Base-by-base conservation (phyloP, 2,797 vertebrate genomes). In the Eupleurogrammus muticus region DNA sequence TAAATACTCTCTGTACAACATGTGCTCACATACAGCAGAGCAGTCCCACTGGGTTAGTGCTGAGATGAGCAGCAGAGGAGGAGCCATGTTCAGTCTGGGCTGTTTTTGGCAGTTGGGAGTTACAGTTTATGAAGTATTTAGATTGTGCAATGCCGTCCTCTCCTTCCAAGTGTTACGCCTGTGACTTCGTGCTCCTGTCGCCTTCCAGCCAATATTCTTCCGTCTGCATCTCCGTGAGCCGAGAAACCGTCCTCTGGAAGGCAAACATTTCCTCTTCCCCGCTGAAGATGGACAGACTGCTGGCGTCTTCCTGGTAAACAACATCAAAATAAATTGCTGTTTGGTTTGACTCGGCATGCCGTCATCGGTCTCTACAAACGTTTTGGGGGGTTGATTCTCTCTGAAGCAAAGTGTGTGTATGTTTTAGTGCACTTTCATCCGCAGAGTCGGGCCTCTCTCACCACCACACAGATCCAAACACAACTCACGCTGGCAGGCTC, bases 191-290 rank as follows among this genome's bases (percentile, higher is more conserved):
- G 84, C 92, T 96, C 80, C 97, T 91, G 88, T 97, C 97, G 4
- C 97, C 97, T 70, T 96, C 95, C 7, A 93, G 74, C 98, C 98
- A 99, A 77, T 99, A 99, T 61, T 97, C 94, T 35, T 97, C 97
- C 0, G 96, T 96, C 80, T 99, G 98, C 97, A 99, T 99, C 94
- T 99, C 97, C 0, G 96, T 98, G 56, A 99, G 97, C 0, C 97
- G 95, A 21, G 98, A 99, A 35, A 97, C 24, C 0, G 97, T 99
- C 67, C 98, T 95, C 80, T 98, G 96, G 90, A 97, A 99, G 51
- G 97, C 97, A 77, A 99, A 99, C 66, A 91, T 59, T 70, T 99
- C 98, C 86, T 99, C 97, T 73, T 97, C 97, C 19, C 97, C 97
- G 0, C 96, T 98, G 86, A 99, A 99, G 89, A 99, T 95, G 59